Percentiles rank a stretch among this genome's conserved stretches.
Conservation (phyloP, 2,888 invertebrate genomes). For the Uropetala carovei region DNA sequence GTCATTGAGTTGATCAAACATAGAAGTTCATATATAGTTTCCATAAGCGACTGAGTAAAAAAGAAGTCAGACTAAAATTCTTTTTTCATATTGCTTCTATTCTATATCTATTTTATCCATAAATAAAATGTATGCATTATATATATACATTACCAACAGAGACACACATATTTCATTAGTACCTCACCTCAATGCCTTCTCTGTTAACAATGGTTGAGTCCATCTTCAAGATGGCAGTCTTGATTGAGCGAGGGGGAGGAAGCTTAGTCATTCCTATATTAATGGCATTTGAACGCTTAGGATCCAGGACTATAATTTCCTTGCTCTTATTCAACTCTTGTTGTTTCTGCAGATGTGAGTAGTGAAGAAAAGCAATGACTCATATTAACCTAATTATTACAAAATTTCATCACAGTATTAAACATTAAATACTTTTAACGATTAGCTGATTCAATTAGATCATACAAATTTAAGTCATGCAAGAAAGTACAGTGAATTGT, state of each 20-base stretch:
- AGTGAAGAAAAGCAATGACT: constrained; percentile 9
- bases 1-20: too few species aligned
- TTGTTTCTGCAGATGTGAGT: constrained; percentile 80
- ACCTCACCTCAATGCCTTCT: constrained; percentile 92
- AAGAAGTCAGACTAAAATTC: too few species aligned
- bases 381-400: constrained; percentile 10
- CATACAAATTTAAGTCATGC: not conserved
- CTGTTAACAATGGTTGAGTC: constrained; percentile 98
- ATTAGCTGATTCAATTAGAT: not conserved
- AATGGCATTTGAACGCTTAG: constrained; percentile 98
- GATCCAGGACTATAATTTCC: constrained; percentile 95
- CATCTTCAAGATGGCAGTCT: constrained; percentile 99
- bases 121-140: not conserved
- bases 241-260: constrained; percentile 97
- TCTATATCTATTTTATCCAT: too few species aligned
- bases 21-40: too few species aligned
- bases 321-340: constrained; percentile 91
- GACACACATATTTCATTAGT: not conserved
- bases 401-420: not conserved
- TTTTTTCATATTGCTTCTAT: too few species aligned
- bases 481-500: not conserved
- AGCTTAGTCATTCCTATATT: constrained; percentile 99
- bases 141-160: not conserved
- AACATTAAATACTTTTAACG: not conserved
- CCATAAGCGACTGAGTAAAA: too few species aligned